These are phyloP conservation scores for Limnephilus rhombicus DNA, from an alignment of 2,888 invertebrate genomes.

Conservation along the genomic window DNA sequence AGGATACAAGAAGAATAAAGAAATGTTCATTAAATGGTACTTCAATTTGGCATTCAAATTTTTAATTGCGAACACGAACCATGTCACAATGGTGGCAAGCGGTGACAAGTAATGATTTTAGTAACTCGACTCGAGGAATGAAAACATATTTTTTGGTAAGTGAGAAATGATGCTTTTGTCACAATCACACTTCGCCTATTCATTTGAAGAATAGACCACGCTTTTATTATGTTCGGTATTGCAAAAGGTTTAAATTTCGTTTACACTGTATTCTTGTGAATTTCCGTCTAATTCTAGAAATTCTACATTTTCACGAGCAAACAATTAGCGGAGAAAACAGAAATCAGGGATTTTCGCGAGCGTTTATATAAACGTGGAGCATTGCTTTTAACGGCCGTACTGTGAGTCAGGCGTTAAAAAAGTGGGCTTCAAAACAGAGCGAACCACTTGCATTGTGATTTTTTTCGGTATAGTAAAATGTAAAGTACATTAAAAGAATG, in stretches of 20 bases:
- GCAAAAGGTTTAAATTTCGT: neutral
- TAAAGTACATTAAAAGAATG: neutral
- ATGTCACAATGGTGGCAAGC: neutral
- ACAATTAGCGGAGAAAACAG: neutral
- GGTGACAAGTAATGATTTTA: neutral
- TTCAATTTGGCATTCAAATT: neutral
- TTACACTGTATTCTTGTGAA: neutral
- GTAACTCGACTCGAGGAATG: neutral
- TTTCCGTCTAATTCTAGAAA: neutral
- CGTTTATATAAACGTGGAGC: neutral
- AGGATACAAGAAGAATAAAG: too few relatives aligned
- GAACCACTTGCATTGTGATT: neutral
- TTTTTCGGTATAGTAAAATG: neutral
- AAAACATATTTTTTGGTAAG: neutral
- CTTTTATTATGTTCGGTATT: neutral
- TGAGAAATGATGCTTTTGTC: neutral
- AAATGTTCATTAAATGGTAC: neutral
- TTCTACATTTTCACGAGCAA: neutral
- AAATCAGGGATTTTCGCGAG: neutral
- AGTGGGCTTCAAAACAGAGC: neutral
- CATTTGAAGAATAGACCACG: neutral
- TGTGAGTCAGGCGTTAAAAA: neutral
- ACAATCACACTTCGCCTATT: neutral
- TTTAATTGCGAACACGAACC: neutral
- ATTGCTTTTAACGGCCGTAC: neutral